Base-by-base conservation (phyloP, 1,140 invertebrate genomes). In the Drosophila kurseongensis region DNA sequence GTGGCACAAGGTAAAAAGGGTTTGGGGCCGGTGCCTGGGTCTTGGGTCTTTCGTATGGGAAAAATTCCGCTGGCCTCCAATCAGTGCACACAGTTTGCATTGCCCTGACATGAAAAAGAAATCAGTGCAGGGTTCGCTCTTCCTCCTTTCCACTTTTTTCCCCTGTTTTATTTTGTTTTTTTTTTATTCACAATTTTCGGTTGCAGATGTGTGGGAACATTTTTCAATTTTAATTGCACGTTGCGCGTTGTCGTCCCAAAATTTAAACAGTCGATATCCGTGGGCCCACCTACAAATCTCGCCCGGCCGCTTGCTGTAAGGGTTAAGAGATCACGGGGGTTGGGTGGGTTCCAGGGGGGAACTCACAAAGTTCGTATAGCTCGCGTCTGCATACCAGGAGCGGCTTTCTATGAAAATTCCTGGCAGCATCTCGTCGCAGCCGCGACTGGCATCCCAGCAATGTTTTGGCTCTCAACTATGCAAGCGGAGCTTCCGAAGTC, bases 161-260 rank as follows among this genome's bases (percentile, higher is more conserved):
- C n/a, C 6, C 27, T 7, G 13, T 36, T 36, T 18, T 47, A 5
- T 7, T 35, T n/a, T n/a, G n/a, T 18, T 14, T 41, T 51, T 63
- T 74, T 57, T 56, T 41, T 40, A 42, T 75, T 52, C 38, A 84
- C 80, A 76, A 72, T 75, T 78, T 74, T 74, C 36, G 56, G 79
- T 66, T 86, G 67, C 82, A 45, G 80, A 86, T 85, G 85, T 90
- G 86, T 90, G 86, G 86, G 86, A 90, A 90, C 90, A 90, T 90
- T 90, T 82, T 88, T 90, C 82, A 91, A 76, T 91, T 90, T 90
- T 90, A 90, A 90, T 90, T 90, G 86, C 86, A 82, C 84, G 79
- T 75, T 77, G 72, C 18, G 44, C 54, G 59, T 54, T 67, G 44
- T 58, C 65, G 66, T 47, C 67, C 72, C 63, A 85, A 86, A 86